Evolutionary conservation across 2,888 invertebrate genomes (phyloP), one percentile per base, ranked within the genome.

Genomic region (Clitarchus hookeri): DNA sequence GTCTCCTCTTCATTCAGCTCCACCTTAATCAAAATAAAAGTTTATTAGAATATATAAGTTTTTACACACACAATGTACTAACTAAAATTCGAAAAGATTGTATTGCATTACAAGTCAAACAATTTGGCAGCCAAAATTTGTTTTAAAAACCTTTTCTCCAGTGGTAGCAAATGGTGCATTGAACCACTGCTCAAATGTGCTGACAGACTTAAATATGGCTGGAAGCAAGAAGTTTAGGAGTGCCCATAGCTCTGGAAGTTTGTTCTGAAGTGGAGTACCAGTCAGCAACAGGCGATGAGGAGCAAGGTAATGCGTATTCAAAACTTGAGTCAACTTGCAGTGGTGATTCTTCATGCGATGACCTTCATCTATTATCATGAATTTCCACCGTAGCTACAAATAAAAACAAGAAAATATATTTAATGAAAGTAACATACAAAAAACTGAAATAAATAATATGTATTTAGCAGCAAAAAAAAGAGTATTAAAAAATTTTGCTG

Each of bases 341-440:
- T 95, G 94, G 89, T 95, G 94, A 90, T 95, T 95, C 91, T 95
- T 95, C 94, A 95, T 94, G 36, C 94, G 92, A 90, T 95, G 94
- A 80, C 94, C 94, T 90, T 95, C 94, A 90, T 95, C 94, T 89
- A 95, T 95, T 86, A 95, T 94, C 94, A 95, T 94, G 90, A 94
- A 94, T 90, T 94, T 94, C 94, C 94, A 94, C 26, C 93, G 92
- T 77, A 94, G 90, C 93, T 93, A 87, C 82, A 84, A 27, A 87
- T n/a, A 65, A 44, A 86, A 54, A 36, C 6, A 83, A 27, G 19
- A 84, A 65, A 54, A 65, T 4, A 53, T 79, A 26, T 79, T 12
- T 25, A 79, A 79, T 19, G 25, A 19, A 79, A 23, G 6, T 19
- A 26, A 79, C 79, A 79, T 19, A 79, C 79, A 0, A 3, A 79